phyloP scores from a whole-genome alignment of 2,888 invertebrate species.

The Polyommatus icarus region DNA sequence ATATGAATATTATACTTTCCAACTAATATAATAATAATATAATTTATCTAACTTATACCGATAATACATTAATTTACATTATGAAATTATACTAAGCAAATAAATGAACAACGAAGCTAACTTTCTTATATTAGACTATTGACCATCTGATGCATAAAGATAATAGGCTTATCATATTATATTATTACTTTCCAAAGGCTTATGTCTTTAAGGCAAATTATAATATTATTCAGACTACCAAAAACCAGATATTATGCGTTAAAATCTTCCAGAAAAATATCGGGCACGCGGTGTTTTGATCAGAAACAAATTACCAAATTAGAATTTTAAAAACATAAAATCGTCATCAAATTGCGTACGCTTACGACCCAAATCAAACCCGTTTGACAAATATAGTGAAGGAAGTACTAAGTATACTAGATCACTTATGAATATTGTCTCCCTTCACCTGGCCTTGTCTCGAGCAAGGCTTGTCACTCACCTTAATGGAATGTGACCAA shows the following conservation, averaged over 20 bases:
- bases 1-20: not conserved
- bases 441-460: slow-evolving; percentile 77
- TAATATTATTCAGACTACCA: too few species aligned
- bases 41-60: not conserved
- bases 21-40: not conserved
- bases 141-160: too few species aligned
- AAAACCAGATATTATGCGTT: too few species aligned
- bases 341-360: not conserved
- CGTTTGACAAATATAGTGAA: slow-evolving; percentile 36
- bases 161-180: too few species aligned
- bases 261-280: not conserved
- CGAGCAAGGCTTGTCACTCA: slow-evolving; percentile 67
- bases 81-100: not conserved
- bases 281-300: not conserved
- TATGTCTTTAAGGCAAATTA: too few species aligned
- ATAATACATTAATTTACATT: not conserved
- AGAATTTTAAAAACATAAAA: not conserved
- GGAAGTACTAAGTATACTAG: slow-evolving; percentile 43
- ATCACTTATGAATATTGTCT: slow-evolving; percentile 29
- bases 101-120: not conserved
- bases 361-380: slow-evolving; percentile 1
- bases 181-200: too few species aligned
- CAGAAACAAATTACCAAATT: not conserved
- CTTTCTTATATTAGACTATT: not conserved
- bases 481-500: slow-evolving; percentile 69